These are phyloP conservation scores for Myotis lucifugus DNA, from an alignment of 2,113 vertebrate species.

Conservation along the genomic window DNA sequence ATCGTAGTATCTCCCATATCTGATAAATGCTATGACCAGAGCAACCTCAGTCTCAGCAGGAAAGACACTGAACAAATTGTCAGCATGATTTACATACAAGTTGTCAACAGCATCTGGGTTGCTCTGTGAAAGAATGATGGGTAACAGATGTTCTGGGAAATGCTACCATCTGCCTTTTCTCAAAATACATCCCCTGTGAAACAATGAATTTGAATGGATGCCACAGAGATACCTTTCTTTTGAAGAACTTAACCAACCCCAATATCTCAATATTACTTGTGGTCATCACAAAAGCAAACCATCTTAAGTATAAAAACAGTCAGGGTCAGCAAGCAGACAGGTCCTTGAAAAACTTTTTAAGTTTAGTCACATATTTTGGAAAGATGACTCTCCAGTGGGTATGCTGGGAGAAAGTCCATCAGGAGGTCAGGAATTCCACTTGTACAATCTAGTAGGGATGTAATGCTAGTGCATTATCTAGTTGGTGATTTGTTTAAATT, in stretches of 20 bases:
- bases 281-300: constrained; percentile 39
- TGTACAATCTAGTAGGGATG: neutral
- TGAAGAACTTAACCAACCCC: constrained; percentile 67
- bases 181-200: constrained; percentile 77
- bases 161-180: constrained; percentile 84
- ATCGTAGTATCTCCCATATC: constrained; percentile 29
- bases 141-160: constrained; percentile 87
- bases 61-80: constrained; percentile 86
- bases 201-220: constrained; percentile 75
- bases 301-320: constrained; percentile 33
- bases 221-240: constrained; percentile 71
- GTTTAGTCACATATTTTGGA: neutral
- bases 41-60: constrained; percentile 83
- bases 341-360: constrained; percentile 28
- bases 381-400: neutral
- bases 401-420: neutral
- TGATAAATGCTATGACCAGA: constrained; percentile 82
- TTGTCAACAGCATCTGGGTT: constrained; percentile 86
- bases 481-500: neutral
- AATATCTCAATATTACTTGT: constrained; percentile 71
- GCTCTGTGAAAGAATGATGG: constrained; percentile 85
- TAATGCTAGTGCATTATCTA: neutral
- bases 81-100: constrained; percentile 84
- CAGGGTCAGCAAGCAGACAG: constrained; percentile 6
- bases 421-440: neutral